Conservation (phyloP, 2,113 vertebrate species). For the Collichthys lucidus region DNA sequence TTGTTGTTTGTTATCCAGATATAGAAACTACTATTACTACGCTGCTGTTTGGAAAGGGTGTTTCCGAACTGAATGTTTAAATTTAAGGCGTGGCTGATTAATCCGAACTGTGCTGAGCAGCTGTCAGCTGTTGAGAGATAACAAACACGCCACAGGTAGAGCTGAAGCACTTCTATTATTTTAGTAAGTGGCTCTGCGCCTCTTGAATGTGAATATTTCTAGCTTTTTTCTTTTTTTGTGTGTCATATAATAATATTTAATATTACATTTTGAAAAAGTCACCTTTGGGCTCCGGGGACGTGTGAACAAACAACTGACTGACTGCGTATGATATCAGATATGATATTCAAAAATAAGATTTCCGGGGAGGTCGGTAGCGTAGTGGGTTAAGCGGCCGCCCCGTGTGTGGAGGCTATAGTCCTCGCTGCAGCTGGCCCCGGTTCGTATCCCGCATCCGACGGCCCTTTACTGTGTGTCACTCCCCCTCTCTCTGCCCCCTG, state of each 20-base stretch:
- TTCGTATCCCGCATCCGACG: too few species aligned
- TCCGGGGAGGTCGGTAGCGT: too few species aligned
- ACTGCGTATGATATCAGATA: too few species aligned
- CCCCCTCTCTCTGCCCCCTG: too few species aligned
- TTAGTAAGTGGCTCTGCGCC: background rate
- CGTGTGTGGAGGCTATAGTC: too few species aligned
- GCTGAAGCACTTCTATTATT: background rate
- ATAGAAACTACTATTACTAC: background rate
- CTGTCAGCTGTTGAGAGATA: background rate
- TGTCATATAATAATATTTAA: background rate
- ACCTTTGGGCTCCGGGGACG: background rate
- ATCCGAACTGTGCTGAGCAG: background rate
- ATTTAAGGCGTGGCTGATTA: background rate
- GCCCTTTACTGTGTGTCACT: too few species aligned
- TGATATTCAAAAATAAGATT: background rate
- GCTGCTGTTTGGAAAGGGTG: conserved; percentile 13
- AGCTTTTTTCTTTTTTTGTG: background rate
- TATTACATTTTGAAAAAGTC: background rate
- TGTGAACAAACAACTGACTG: background rate
- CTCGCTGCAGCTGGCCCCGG: too few species aligned
- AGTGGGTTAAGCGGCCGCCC: too few species aligned
- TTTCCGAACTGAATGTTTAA: background rate
- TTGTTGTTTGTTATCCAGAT: background rate
- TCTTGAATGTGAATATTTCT: background rate
- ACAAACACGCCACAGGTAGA: background rate